Conservation (phyloP, 2,888 invertebrate genomes). For the Drosophila colorata region DNA sequence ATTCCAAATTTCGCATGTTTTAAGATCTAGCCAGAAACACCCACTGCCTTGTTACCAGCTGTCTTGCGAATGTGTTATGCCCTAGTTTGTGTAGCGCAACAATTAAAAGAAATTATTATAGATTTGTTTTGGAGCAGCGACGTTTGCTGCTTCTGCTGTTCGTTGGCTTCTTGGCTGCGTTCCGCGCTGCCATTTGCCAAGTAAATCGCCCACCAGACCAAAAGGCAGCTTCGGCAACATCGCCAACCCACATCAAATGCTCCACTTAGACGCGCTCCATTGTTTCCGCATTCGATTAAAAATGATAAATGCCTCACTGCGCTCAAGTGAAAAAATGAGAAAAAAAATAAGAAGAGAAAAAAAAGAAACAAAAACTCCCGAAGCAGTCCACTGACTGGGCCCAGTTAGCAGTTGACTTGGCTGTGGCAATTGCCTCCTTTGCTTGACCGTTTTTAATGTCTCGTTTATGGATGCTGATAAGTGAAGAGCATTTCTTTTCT, state of each 20-base stretch:
- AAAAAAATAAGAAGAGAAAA: conserved; percentile 31
- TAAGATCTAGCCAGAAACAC: neutral
- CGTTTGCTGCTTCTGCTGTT: conserved; percentile 44
- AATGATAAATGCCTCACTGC: conserved; percentile 78
- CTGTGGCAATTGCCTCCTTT: conserved; percentile 43
- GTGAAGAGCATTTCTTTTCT: conserved; percentile 44
- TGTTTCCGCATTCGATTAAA: conserved; percentile 81
- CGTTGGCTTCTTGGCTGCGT: conserved; percentile 54
- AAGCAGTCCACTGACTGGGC: conserved; percentile 34
- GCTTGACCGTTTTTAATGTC: conserved; percentile 74
- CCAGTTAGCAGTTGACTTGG: conserved; percentile 4
- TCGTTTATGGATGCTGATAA: conserved; percentile 75
- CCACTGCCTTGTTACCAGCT: conserved; percentile 13
- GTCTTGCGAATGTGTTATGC: conserved; percentile 4
- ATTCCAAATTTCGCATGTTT: neutral
- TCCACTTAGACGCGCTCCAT: conserved; percentile 81
- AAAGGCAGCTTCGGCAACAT: conserved; percentile 21
- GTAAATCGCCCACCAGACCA: conserved; percentile 56
- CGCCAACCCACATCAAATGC: conserved; percentile 63
- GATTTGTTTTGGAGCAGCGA: conserved; percentile 68
- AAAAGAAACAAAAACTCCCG: conserved; percentile 37
- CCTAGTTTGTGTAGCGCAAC: conserved; percentile 43
- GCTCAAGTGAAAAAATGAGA: conserved; percentile 65
- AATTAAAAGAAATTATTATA: conserved; percentile 78
- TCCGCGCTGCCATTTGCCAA: conserved; percentile 48